phyloP scores from a whole-genome alignment of 2,888 invertebrate genomes.

The Drosophila paranaensis region DNA sequence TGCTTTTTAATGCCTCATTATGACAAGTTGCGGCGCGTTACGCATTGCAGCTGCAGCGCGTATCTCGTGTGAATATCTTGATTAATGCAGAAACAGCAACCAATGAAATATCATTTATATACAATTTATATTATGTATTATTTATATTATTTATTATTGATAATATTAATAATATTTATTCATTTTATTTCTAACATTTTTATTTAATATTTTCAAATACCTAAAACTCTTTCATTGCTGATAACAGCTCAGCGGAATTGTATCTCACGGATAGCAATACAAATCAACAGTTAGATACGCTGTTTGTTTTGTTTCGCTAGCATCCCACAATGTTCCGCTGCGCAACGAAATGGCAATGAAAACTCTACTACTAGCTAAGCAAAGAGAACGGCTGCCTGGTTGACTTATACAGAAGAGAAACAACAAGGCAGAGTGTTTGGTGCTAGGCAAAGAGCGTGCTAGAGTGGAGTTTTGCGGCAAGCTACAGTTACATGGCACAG shows the following conservation, averaged over 20 bases:
- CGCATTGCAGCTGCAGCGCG: slow-evolving; percentile 39
- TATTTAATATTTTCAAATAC: background rate
- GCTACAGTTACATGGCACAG: slow-evolving; percentile 16
- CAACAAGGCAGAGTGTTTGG: background rate
- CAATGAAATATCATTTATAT: background rate
- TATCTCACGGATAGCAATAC: slow-evolving; percentile 41
- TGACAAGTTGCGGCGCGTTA: slow-evolving; percentile 65
- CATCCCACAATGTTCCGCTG: slow-evolving; percentile 25
- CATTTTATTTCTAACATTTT: background rate
- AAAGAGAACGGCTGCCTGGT: slow-evolving; percentile 32
- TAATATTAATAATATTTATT: background rate
- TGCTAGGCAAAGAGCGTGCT: background rate
- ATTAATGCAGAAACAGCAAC: slow-evolving; percentile 51
- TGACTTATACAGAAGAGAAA: background rate
- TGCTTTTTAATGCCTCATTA: slow-evolving; percentile 59
- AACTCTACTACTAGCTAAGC: slow-evolving; percentile 61
- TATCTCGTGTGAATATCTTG: slow-evolving; percentile 63
- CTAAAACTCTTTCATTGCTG: background rate
- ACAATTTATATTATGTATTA: background rate
- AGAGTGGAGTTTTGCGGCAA: background rate
- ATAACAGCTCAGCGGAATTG: slow-evolving; percentile 27
- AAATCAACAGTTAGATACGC: slow-evolving; percentile 69
- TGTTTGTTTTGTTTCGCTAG: slow-evolving; percentile 66
- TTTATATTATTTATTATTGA: background rate
- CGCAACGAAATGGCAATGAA: slow-evolving; percentile 41